These are phyloP conservation scores for Eubasilissa splendida DNA, from an alignment of 2,888 invertebrate genomes.

Conservation along the genomic window DNA sequence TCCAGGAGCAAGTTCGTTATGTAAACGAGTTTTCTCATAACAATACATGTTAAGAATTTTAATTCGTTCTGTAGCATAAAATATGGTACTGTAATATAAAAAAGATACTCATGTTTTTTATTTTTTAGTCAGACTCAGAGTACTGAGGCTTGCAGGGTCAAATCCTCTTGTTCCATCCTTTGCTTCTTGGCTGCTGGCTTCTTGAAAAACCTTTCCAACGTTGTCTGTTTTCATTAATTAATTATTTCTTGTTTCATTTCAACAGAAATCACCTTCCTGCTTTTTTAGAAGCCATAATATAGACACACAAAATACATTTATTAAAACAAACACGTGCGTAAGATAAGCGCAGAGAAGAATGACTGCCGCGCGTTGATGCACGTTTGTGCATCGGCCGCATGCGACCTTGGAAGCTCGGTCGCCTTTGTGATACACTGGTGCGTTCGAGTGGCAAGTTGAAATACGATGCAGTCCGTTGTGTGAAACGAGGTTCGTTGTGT, in stretches of 20 bases:
- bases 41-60: too few species aligned
- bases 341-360: neutral
- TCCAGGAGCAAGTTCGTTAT: too few species aligned
- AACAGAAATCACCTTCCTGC: conserved; percentile 54
- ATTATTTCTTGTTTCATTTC: conserved; percentile 53
- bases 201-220: too few species aligned
- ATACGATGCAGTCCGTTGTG: neutral
- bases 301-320: neutral
- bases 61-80: too few species aligned
- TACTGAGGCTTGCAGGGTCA: too few species aligned
- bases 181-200: too few species aligned
- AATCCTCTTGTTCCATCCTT: too few species aligned
- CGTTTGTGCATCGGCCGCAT: neutral
- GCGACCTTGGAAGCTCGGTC: conserved; percentile 1
- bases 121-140: too few species aligned
- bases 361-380: neutral
- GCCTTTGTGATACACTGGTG: neutral
- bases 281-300: conserved; percentile 47
- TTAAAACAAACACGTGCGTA: too few species aligned
- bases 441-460: neutral
- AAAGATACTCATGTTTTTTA: too few species aligned
- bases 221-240: neutral
- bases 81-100: too few species aligned
- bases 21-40: too few species aligned
- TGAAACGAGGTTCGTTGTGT: neutral